These are phyloP conservation scores for Leptinotarsa tumamoca DNA, from an alignment of 2,888 invertebrate species.

Conservation along the genomic window DNA sequence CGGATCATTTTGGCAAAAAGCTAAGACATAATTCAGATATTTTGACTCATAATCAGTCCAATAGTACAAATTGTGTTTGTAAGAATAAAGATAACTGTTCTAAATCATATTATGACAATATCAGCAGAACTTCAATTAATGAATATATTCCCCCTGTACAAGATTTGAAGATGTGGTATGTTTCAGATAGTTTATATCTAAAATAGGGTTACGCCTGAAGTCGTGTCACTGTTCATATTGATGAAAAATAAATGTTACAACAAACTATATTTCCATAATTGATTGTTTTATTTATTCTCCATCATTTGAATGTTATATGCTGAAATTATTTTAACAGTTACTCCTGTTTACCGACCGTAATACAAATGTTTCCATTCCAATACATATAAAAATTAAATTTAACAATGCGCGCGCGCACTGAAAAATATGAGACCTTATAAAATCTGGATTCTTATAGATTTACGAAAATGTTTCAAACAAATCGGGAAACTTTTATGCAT, in stretches of 20 bases:
- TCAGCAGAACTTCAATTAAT: slow-evolving; percentile 57
- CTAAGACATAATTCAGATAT: slow-evolving; percentile 62
- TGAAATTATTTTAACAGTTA: too few relatives aligned
- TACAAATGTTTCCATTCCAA: too few relatives aligned
- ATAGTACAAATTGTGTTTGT: slow-evolving; percentile 67
- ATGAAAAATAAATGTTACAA: neutral
- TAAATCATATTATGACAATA: slow-evolving; percentile 62
- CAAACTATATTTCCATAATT: neutral
- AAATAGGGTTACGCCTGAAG: neutral
- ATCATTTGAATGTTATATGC: too few relatives aligned
- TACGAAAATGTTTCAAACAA: too few relatives aligned
- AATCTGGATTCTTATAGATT: too few relatives aligned
- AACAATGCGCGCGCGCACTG: too few relatives aligned
- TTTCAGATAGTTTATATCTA: slow-evolving; percentile 73
- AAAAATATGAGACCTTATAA: too few relatives aligned
- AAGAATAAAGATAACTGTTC: slow-evolving; percentile 67
- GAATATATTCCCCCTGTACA: slow-evolving; percentile 72
- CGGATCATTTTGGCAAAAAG: slow-evolving; percentile 64
- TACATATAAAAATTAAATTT: too few relatives aligned
- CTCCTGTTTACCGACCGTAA: too few relatives aligned
- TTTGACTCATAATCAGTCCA: slow-evolving; percentile 40
- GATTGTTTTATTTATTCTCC: too few relatives aligned
- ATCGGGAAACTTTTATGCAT: too few relatives aligned
- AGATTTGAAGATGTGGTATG: slow-evolving; percentile 77
- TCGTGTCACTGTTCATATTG: neutral